Percentiles rank a stretch among this genome's conserved stretches.
These are phyloP conservation scores for Lytechinus pictus DNA, from an alignment of 35 echinoderm and acorn worm species.

Conservation along the genomic window DNA sequence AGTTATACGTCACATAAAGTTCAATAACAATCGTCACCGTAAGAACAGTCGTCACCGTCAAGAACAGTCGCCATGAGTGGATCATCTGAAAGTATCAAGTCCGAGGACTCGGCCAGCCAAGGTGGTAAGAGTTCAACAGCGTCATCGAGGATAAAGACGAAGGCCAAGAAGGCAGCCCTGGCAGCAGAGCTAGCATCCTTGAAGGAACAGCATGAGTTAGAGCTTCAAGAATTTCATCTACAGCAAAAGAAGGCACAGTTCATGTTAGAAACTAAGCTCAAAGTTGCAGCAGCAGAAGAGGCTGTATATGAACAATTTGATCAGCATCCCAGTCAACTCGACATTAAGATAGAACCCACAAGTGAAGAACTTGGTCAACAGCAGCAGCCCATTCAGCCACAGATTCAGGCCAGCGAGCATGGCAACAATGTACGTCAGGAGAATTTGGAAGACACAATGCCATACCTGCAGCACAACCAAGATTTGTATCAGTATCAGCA, in stretches of 20 bases:
- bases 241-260: not conserved
- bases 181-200: not conserved
- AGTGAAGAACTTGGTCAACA: no score
- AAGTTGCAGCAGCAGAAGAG: not conserved
- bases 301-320: not conserved
- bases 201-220: not conserved
- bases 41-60: no score
- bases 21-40: not conserved
- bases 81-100: not conserved
- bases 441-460: no score
- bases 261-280: not conserved
- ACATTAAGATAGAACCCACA: not conserved
- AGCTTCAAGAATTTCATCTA: not conserved
- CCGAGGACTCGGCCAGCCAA: not conserved
- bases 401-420: no score
- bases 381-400: no score
- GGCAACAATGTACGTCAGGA: no score
- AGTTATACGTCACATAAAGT: not conserved
- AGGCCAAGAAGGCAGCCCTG: conserved; percentile 18
- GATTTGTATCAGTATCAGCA: no score
- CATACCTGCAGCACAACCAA: no score
- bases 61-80: no score
- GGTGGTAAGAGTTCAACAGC: not conserved
- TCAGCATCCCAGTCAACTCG: not conserved
- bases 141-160: not conserved